Evolutionary conservation across 2,113 vertebrate species (phyloP).

Genomic region (Microcebus lehilahytsara): DNA sequence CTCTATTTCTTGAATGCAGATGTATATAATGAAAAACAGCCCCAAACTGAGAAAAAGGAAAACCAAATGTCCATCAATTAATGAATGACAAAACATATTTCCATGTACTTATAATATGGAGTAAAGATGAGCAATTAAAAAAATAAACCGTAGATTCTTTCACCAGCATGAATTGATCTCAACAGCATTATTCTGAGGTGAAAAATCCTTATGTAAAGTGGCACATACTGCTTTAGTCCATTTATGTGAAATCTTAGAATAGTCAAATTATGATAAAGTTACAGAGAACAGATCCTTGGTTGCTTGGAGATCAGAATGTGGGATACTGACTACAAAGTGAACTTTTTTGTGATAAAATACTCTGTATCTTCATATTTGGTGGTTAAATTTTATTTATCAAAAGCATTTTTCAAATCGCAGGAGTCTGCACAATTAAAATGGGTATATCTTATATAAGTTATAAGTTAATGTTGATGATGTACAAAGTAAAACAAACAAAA

Average conservation of each 20-base stretch:
- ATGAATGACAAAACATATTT: background rate
- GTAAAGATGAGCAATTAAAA: background rate
- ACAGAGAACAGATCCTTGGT: background rate
- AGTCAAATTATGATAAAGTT: background rate
- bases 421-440: background rate
- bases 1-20: background rate
- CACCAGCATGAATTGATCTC: background rate
- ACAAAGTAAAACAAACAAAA: background rate
- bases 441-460: background rate
- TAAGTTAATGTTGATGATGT: background rate
- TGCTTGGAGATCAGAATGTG: background rate
- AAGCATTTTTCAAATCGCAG: conserved; percentile 20
- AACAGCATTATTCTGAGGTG: background rate
- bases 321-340: background rate
- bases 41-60: background rate
- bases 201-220: background rate
- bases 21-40: background rate
- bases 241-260: background rate
- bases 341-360: background rate
- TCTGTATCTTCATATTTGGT: background rate
- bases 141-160: background rate
- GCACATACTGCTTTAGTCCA: background rate
- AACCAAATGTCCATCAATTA: background rate
- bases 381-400: conserved; percentile 1
- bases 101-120: background rate